phyloP scores from a whole-genome alignment of 2,797 vertebrate genomes.

The Luscinia luscinia region DNA sequence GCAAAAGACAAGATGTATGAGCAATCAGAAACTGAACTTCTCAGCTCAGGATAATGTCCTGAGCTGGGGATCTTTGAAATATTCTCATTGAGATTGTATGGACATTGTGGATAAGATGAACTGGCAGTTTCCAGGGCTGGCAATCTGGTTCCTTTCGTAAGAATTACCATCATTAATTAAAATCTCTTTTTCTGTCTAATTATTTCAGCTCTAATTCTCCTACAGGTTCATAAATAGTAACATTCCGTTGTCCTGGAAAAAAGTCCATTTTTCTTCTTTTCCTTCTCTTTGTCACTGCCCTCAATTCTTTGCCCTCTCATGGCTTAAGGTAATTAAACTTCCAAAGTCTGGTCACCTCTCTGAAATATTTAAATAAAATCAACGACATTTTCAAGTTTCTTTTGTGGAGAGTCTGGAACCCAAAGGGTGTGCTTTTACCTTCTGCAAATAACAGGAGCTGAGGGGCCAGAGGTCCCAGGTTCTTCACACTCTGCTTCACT shows the following conservation, averaged over 20 bases:
- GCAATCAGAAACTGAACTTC: not conserved
- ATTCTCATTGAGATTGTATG: not conserved
- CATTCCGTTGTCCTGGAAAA: not conserved
- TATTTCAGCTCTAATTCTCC: slow-evolving; percentile 69
- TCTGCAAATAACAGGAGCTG: not conserved
- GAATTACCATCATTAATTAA: slow-evolving; percentile 68
- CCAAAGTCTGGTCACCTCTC: not conserved
- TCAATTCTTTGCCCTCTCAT: slow-evolving; percentile 2
- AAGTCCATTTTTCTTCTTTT: slow-evolving; percentile 10
- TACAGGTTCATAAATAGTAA: slow-evolving; percentile 68
- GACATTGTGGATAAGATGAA: not conserved
- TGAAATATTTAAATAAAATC: slow-evolving; percentile 46
- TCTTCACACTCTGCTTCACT: not conserved
- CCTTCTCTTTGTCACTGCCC: not conserved
- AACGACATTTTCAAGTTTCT: not conserved
- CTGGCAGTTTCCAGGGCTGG: slow-evolving; percentile 29
- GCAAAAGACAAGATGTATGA: not conserved
- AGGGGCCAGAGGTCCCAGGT: not conserved
- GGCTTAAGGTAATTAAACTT: slow-evolving; percentile 46
- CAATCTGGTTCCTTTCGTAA: slow-evolving; percentile 36
- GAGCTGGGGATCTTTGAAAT: not conserved
- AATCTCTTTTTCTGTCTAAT: slow-evolving; percentile 56
- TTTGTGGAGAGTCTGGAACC: not conserved
- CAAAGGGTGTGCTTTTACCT: not conserved
- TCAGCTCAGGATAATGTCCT: not conserved